Conservation (phyloP, 2,888 invertebrate species). For the Drosophila helvetica region DNA sequence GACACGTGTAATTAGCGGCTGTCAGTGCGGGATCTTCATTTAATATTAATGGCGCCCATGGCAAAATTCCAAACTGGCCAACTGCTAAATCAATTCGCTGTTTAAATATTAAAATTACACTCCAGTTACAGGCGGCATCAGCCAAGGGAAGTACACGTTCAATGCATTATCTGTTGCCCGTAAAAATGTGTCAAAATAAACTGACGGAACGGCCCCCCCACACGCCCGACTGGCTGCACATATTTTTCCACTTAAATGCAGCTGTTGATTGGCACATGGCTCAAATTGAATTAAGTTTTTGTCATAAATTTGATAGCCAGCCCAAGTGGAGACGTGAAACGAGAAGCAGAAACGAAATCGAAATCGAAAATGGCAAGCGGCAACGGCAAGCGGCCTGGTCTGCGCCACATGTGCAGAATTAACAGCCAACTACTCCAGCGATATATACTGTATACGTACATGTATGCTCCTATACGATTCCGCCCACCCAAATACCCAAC, state of each 20-base stretch:
- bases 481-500: not conserved
- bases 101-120: slow-evolving; percentile 42
- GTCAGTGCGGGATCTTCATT: not conserved
- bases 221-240: slow-evolving; percentile 52
- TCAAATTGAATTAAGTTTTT: slow-evolving; percentile 66
- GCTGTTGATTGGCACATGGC: slow-evolving; percentile 74
- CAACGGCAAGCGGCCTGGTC: slow-evolving; percentile 20
- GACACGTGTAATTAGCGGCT: too few relatives aligned
- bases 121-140: not conserved
- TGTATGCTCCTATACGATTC: not conserved
- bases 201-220: slow-evolving; percentile 8
- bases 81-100: slow-evolving; percentile 14
- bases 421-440: slow-evolving; percentile 26
- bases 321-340: slow-evolving; percentile 55
- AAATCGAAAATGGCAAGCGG: slow-evolving; percentile 43
- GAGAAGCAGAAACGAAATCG: slow-evolving; percentile 10
- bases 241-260: slow-evolving; percentile 74
- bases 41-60: slow-evolving; percentile 4
- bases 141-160: not conserved
- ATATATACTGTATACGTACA: too few relatives aligned
- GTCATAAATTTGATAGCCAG: slow-evolving; percentile 58
- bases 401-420: slow-evolving; percentile 38
- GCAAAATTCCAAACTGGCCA: too few relatives aligned
- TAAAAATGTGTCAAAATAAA: slow-evolving; percentile 39
- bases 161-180: slow-evolving; percentile 4